phyloP scores from a whole-genome alignment of 2,797 vertebrate species.

The Cyclura pinguis region DNA sequence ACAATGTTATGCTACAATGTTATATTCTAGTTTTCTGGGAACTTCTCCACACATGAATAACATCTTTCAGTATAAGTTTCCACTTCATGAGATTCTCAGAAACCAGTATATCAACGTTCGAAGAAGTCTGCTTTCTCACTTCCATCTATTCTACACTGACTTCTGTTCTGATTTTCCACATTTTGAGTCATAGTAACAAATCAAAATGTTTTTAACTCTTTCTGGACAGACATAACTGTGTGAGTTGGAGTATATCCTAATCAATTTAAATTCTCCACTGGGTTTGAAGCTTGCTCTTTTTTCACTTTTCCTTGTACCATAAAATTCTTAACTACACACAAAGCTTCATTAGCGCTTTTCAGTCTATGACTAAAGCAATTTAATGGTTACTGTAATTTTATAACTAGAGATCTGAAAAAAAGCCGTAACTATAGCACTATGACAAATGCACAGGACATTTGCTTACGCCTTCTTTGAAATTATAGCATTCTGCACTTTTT shows the following conservation, averaged over 20 bases:
- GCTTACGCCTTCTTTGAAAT: background rate
- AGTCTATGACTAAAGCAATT: background rate
- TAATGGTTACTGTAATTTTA: background rate
- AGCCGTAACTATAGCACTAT: background rate
- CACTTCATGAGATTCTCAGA: background rate
- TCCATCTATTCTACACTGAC: background rate
- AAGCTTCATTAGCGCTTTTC: background rate
- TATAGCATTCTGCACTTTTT: background rate
- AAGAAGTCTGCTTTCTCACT: background rate
- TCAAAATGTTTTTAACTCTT: slow-evolving; percentile 24
- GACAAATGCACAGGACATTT: slow-evolving; percentile 6
- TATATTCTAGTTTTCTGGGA: no score
- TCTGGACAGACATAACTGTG: slow-evolving; percentile 31
- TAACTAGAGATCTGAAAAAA: slow-evolving; percentile 10
- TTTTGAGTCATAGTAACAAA: slow-evolving; percentile 13
- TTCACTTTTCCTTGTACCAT: background rate
- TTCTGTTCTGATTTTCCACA: background rate
- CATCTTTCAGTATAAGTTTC: no score
- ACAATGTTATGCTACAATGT: no score
- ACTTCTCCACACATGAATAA: no score
- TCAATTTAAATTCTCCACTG: slow-evolving; percentile 48
- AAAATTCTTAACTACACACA: background rate
- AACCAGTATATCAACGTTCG: background rate
- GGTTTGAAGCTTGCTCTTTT: slow-evolving; percentile 51
- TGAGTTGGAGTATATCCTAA: background rate